Percentiles rank a stretch among this genome's conserved stretches.
These are phyloP conservation scores for Coelopa frigida DNA, from an alignment of 1,140 invertebrate species.

Conservation along the genomic window DNA sequence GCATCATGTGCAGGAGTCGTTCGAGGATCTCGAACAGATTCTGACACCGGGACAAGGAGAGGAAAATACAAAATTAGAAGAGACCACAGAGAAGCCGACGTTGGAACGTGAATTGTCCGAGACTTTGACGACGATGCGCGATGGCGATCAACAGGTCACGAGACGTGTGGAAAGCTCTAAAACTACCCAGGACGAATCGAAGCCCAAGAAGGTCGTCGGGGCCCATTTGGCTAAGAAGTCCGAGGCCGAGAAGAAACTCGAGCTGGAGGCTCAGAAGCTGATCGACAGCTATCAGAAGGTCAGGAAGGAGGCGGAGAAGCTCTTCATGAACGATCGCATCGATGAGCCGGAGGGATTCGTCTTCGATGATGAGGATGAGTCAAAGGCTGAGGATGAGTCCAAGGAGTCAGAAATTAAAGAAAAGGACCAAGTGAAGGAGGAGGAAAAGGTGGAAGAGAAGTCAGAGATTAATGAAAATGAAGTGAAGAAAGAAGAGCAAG, in stretches of 20 bases:
- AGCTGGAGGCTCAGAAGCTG: slow-evolving; percentile 37
- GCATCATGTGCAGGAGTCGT: slow-evolving; percentile 29
- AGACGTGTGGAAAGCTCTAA: slow-evolving; percentile 6
- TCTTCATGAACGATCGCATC: slow-evolving; percentile 19
- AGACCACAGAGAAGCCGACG: slow-evolving; percentile 15
- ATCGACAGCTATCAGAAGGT: slow-evolving; percentile 42
- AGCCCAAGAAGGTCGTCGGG: slow-evolving; percentile 12
- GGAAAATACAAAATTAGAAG: slow-evolving; percentile 2
- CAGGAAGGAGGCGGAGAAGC: slow-evolving; percentile 34
- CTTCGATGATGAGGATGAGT: slow-evolving; percentile 21
- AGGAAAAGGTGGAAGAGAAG: neutral
- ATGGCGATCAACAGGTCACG: slow-evolving; percentile 32
- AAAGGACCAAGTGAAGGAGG: neutral
- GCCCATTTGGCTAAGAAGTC: slow-evolving; percentile 31
- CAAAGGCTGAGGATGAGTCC: neutral
- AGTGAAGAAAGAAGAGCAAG: no score
- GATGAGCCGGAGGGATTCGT: slow-evolving; percentile 35
- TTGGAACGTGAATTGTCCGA: slow-evolving; percentile 29
- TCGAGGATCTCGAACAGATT: slow-evolving; percentile 26
- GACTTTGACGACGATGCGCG: slow-evolving; percentile 26
- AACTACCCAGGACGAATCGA: no score
- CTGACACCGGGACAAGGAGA: slow-evolving; percentile 6
- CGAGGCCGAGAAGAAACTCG: slow-evolving; percentile 33
- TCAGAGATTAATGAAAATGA: slow-evolving; percentile 14
- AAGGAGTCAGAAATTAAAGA: neutral